Conservation (phyloP, 2,797 vertebrate species). For the Anguilla megastoma region DNA sequence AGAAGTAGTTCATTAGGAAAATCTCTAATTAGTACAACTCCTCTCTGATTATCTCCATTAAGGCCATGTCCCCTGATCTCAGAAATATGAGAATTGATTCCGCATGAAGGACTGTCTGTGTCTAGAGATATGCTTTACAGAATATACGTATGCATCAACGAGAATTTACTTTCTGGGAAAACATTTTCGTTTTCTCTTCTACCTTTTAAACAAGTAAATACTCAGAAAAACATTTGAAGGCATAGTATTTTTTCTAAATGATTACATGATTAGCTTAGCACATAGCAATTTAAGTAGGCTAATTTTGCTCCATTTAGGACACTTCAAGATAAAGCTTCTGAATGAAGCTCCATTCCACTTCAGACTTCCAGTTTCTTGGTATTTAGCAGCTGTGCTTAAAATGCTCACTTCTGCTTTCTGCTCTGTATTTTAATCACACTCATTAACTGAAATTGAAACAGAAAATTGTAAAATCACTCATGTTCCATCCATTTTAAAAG, state of each 20-base stretch:
- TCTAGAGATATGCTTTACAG: neutral
- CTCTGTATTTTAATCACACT: neutral
- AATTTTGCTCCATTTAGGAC: neutral
- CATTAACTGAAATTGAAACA: neutral
- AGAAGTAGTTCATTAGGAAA: neutral
- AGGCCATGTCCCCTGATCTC: neutral
- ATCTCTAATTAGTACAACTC: conserved; percentile 5
- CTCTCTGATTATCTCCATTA: conserved; percentile 9
- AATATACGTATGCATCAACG: neutral
- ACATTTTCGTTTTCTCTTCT: neutral
- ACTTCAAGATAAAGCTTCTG: neutral
- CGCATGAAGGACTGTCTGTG: neutral
- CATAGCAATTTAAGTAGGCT: neutral
- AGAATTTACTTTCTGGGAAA: neutral
- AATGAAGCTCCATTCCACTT: neutral
- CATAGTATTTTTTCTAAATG: neutral
- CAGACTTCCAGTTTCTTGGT: neutral
- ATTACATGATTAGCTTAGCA: neutral
- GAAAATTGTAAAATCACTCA: neutral
- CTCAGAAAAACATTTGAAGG: neutral
- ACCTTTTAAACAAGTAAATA: neutral
- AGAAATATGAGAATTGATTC: conserved; percentile 1
- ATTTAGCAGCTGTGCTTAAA: neutral
- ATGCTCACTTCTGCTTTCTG: neutral
- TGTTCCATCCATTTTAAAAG: neutral